Percentiles rank a stretch among this genome's conserved stretches.
Evolutionary conservation across 2,113 vertebrate genomes (phyloP).

Genomic region (Podarcis cretensis): DNA sequence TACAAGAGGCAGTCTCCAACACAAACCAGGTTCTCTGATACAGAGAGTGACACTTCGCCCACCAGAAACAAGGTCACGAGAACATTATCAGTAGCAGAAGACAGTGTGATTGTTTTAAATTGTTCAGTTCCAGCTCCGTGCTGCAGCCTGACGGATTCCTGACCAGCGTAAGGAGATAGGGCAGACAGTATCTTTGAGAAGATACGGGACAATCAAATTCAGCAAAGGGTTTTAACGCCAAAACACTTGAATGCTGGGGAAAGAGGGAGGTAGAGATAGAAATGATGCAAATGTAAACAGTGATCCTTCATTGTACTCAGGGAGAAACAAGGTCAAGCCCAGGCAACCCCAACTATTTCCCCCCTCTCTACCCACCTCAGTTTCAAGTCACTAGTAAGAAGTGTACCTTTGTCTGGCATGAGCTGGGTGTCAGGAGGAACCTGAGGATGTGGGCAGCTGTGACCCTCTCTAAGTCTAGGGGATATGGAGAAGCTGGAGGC

Average conservation of each 20-base stretch:
- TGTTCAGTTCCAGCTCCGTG: background rate
- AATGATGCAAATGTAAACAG: background rate
- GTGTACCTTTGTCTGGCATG: background rate
- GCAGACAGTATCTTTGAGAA: background rate
- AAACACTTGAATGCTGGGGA: background rate
- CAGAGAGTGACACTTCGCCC: background rate
- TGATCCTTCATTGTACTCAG: background rate
- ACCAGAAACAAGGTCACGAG: background rate
- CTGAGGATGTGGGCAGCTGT: background rate
- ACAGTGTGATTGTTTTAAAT: background rate
- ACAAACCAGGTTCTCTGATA: slow-evolving; percentile 1
- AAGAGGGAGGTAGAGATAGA: no score
- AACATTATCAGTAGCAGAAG: slow-evolving; percentile 1
- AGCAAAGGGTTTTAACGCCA: background rate
- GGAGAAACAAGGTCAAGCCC: background rate
- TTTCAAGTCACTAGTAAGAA: background rate
- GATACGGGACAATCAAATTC: background rate
- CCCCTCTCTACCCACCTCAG: background rate
- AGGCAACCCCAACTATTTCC: background rate
- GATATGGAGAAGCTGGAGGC: background rate
- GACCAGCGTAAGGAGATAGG: background rate
- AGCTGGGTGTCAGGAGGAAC: background rate
- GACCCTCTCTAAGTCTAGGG: background rate
- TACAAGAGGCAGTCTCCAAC: background rate
- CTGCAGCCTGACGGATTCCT: slow-evolving; percentile 3